Evolutionary conservation across 2,888 invertebrate species (phyloP), one percentile per base, ranked within the genome.

Genomic region (Macrosoma leucophasiata): DNA sequence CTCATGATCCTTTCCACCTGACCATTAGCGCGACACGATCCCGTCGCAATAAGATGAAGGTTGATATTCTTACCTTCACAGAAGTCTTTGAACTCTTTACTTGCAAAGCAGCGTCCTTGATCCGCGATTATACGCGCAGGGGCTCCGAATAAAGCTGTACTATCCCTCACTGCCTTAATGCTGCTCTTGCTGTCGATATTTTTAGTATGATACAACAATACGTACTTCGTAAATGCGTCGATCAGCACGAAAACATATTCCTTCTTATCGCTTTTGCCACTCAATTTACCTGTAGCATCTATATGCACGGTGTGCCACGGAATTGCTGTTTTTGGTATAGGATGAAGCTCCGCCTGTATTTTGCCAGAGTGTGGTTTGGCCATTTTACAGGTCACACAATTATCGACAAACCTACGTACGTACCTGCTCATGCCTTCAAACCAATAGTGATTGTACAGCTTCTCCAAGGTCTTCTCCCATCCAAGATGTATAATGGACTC

Each of bases 331-430:
- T 60, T 63, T 1, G 52, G 55, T 8, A 61, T 62, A 0, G 58
- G 51, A 22, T 62, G 60, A 2, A 62, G 25, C 23, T 54, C 46
- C 13, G 45, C 52, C 33, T 55, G 55, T 13, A 43, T n/a, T n/a
- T n/a, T n/a, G n/a, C n/a, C n/a, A n/a, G n/a, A n/a, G 4, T 26
- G 9, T 3, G 49, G 38, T 29, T 62, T 61, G 0, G 56, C 41
- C 4, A 53, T 15, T 41, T 43, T 52, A 32, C 61, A 62, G 3
- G 55, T 60, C 3, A 58, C 31, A 33, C 60, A 61, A 13, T 36
- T 24, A 13, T 21, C 21, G 9, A 21, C 9, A 21, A 21, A 21
- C 10, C 11, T 33, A 13, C 2, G 6, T 4, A 21, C 21, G 11
- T 4, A 21, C 6, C 21, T 3, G 5, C 21, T 21, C 21, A 21